These are phyloP conservation scores for Paralvinella palmiformis DNA, from an alignment of 1,140 invertebrate species.

Conservation along the genomic window DNA sequence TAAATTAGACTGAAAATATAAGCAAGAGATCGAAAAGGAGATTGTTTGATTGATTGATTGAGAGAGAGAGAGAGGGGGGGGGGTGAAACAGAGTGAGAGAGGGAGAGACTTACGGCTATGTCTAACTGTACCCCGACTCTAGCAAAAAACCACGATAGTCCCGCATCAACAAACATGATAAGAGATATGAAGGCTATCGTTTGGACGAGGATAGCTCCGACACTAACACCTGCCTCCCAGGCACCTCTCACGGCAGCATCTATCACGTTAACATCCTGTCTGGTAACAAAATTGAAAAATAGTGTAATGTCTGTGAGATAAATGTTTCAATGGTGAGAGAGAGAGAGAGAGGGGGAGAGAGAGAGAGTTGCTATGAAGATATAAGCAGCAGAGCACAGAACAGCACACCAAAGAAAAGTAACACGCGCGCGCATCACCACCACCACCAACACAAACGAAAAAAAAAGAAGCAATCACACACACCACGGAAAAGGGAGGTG, in stretches of 20 bases:
- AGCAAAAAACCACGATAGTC: constrained; percentile 24
- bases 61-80: background rate
- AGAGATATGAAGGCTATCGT: constrained; percentile 23
- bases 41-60: background rate
- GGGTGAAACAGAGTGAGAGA: background rate
- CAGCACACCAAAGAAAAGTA: background rate
- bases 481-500: background rate
- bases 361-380: too few species aligned
- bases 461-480: background rate
- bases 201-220: constrained; percentile 18
- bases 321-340: too few species aligned
- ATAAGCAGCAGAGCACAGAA: too few species aligned
- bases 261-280: constrained; percentile 14
- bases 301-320: too few species aligned
- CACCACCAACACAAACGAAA: background rate
- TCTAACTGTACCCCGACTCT: constrained; percentile 28
- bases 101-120: constrained; percentile 34
- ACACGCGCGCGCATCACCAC: background rate
- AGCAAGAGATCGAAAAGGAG: background rate
- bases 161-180: constrained; percentile 24
- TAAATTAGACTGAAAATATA: background rate
- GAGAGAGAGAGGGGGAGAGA: too few species aligned
- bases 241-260: constrained; percentile 11
- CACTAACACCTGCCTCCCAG: background rate
- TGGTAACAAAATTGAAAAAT: background rate